phyloP scores from a whole-genome alignment of 2,113 vertebrate species.

The Daboia siamensis region DNA sequence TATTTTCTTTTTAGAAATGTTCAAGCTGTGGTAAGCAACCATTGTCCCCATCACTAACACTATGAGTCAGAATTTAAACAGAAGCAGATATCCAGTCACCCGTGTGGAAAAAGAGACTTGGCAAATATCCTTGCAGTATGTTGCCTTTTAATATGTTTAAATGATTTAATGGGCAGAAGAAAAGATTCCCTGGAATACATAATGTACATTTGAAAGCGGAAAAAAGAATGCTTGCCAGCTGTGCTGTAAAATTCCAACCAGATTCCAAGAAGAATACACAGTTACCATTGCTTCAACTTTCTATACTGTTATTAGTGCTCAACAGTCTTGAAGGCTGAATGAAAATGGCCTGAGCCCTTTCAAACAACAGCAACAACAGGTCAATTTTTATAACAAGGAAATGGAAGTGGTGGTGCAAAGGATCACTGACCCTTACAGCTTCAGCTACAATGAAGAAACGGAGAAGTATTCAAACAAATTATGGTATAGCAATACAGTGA shows the following conservation, averaged over 20 bases:
- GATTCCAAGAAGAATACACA: constrained; percentile 67
- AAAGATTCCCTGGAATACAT: constrained; percentile 64
- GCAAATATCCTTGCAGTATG: constrained; percentile 60
- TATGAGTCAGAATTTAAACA: neutral
- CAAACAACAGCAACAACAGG: constrained; percentile 71
- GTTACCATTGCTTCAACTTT: constrained; percentile 62
- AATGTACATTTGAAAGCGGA: constrained; percentile 49
- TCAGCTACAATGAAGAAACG: constrained; percentile 63
- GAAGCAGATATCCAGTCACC: constrained; percentile 34
- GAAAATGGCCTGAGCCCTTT: constrained; percentile 80
- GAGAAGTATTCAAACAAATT: constrained; percentile 68
- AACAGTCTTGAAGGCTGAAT: constrained; percentile 72
- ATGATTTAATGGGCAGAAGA: constrained; percentile 67
- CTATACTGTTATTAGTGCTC: constrained; percentile 76
- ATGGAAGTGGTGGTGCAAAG: constrained; percentile 72
- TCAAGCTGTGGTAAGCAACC: neutral
- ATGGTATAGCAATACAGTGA: constrained; percentile 67
- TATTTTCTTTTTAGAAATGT: neutral
- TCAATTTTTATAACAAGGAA: constrained; percentile 82
- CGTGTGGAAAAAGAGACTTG: constrained; percentile 54
- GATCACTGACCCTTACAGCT: constrained; percentile 73
- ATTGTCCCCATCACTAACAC: neutral
- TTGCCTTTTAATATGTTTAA: constrained; percentile 63
- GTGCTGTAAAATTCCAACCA: constrained; percentile 71
- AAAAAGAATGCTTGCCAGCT: constrained; percentile 61